Evolutionary conservation across 2,888 invertebrate species (phyloP).

Genomic region (Heliconius erato): DNA sequence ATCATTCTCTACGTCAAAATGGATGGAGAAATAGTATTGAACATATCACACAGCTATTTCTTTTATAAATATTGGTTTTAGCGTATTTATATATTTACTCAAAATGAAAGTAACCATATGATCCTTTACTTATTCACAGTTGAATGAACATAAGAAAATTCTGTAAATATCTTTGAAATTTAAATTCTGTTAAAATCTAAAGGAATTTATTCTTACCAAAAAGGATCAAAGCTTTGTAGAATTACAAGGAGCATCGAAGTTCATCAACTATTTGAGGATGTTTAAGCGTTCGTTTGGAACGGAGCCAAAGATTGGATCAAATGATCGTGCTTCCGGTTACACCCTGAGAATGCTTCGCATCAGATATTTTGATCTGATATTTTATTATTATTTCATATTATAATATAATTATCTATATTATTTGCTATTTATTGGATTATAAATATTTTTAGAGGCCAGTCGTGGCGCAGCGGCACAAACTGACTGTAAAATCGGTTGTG

Average conservation of each 20-base stretch:
- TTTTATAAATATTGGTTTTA: too few relatives aligned
- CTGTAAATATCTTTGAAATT: neutral
- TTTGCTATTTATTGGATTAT: neutral
- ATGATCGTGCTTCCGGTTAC: constrained; percentile 32
- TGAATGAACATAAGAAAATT: neutral
- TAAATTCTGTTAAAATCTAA: neutral
- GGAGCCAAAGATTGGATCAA: constrained; percentile 35
- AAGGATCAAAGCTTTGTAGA: constrained; percentile 13
- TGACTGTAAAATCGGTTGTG: too few relatives aligned
- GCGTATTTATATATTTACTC: neutral
- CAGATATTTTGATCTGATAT: constrained; percentile 7
- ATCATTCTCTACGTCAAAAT: too few relatives aligned
- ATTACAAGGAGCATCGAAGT: constrained; percentile 15
- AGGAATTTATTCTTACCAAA: constrained; percentile 14
- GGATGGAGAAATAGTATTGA: too few relatives aligned
- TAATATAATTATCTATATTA: neutral
- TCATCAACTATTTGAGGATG: constrained; percentile 33
- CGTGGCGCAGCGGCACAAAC: too few relatives aligned
- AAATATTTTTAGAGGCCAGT: neutral
- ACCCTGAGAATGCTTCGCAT: constrained; percentile 30
- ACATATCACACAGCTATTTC: too few relatives aligned
- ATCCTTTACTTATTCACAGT: neutral
- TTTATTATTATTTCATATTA: neutral
- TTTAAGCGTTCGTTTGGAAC: constrained; percentile 40
- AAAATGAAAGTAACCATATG: too few relatives aligned